phyloP scores from a whole-genome alignment of 2,797 vertebrate genomes.

The Phrynocephalus forsythii region DNA sequence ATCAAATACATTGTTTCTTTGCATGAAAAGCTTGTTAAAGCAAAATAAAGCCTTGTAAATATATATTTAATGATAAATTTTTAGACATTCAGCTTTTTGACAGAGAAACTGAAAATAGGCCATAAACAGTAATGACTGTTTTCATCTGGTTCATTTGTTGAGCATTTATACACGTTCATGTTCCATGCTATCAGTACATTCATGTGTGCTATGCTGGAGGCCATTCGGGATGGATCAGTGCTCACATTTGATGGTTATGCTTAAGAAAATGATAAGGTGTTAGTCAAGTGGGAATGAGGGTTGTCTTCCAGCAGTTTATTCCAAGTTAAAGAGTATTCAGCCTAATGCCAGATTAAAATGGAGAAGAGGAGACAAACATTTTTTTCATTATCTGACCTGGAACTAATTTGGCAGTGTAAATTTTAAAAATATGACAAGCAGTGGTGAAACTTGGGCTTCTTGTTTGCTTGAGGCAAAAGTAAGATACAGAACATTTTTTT shows the following conservation, averaged over 20 bases:
- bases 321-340: background rate
- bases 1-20: constrained; percentile 41
- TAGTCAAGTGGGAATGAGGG: too few relatives aligned
- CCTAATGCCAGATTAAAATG: background rate
- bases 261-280: background rate
- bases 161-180: constrained; percentile 18
- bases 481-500: background rate
- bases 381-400: background rate
- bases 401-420: constrained; percentile 29
- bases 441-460: constrained; percentile 6
- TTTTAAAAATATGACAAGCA: constrained; percentile 40
- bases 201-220: constrained; percentile 6
- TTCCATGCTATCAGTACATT: constrained; percentile 16
- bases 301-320: background rate
- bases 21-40: constrained; percentile 45
- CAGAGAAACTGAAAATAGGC: constrained; percentile 2
- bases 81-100: constrained; percentile 28
- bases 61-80: constrained; percentile 35
- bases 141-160: constrained; percentile 15
- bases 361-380: background rate
- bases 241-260: background rate
- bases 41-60: background rate
- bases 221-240: constrained; percentile 35
- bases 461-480: constrained; percentile 28
- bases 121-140: constrained; percentile 8